These are phyloP conservation scores for Potamilus streckersoni DNA, from an alignment of 1,140 invertebrate species.

Conservation along the genomic window DNA sequence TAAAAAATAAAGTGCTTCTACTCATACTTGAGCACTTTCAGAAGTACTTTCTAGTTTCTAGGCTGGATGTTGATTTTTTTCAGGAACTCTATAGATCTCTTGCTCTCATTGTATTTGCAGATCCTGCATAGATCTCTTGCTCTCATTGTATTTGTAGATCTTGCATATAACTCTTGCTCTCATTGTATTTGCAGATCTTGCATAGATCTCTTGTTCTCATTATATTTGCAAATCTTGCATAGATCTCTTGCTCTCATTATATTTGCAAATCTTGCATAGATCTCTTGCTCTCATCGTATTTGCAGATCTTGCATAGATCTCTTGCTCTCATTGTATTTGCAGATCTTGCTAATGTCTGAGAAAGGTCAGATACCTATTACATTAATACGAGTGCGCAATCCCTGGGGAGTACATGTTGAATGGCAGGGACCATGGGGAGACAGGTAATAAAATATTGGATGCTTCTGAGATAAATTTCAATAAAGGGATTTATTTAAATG, in stretches of 20 bases:
- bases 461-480: neutral
- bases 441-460: slow-evolving; percentile 72
- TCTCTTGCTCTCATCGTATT: neutral
- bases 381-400: slow-evolving; percentile 90
- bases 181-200: too few relatives aligned
- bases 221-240: slow-evolving; percentile 42
- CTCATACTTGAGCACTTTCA: too few relatives aligned
- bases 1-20: too few relatives aligned
- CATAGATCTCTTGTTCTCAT: neutral
- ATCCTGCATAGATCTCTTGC: too few relatives aligned
- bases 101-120: too few relatives aligned
- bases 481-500: neutral
- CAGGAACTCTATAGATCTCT: too few relatives aligned
- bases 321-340: slow-evolving; percentile 11
- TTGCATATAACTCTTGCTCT: too few relatives aligned
- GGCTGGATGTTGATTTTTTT: too few relatives aligned
- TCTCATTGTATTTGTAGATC: slow-evolving; percentile 37
- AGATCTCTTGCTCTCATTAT: neutral
- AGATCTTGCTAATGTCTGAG: slow-evolving; percentile 52
- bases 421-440: slow-evolving; percentile 98
- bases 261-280: slow-evolving; percentile 37
- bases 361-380: slow-evolving; percentile 72
- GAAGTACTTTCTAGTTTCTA: too few relatives aligned
- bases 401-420: slow-evolving; percentile 96
- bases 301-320: slow-evolving; percentile 36